Base-by-base conservation (phyloP, 2,113 vertebrate species). In the Gyps fulvus region DNA sequence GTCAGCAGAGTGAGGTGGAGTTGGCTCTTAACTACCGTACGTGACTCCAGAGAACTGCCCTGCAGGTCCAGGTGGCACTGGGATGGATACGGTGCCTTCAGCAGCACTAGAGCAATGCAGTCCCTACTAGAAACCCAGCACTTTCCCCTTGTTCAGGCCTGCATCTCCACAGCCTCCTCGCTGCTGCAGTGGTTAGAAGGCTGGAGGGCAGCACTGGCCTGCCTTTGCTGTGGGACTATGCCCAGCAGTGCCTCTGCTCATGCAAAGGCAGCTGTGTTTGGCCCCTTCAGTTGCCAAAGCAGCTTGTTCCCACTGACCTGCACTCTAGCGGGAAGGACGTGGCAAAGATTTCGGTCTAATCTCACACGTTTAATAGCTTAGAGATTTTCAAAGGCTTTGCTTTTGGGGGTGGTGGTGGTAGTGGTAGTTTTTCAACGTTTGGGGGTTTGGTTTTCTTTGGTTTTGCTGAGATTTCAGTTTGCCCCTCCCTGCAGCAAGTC, bases 401-500 rank as follows among this genome's bases (percentile, higher is more conserved):
- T 71, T 94, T 77, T 3, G 27, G 32, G 4, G 20, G 10, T 50
- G 19, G 10, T 10, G 5, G 23, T 26, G 25, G 25, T 26, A 52
- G 26, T 19, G 21, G 22, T 54, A 63, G 21, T 18, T 76, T 90
- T 66, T 54, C 45, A 57, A 52, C 67, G 40, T 29, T 87, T 81
- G 19, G 36, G 21, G 31, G 18, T 42, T 69, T 85, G 32, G 1
- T 77, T 92, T 65, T 63, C 54, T 72, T 85, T 67, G 52, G 52
- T 63, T 83, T 76, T 76, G 27, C 61, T 1, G 2, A 87, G 70
- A 57, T 55, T 92, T 91, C 47, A n/a, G 18, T 84, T 82, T 69
- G 9, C 7, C 7, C 21, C 31, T 83, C 54, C 38, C 25, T 81
- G 32, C 62, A 76, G 43, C 0, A 0, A 57, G 16, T 38, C 2